phyloP scores from a whole-genome alignment of 2,888 invertebrate species.

The Drosophila bunnanda region DNA sequence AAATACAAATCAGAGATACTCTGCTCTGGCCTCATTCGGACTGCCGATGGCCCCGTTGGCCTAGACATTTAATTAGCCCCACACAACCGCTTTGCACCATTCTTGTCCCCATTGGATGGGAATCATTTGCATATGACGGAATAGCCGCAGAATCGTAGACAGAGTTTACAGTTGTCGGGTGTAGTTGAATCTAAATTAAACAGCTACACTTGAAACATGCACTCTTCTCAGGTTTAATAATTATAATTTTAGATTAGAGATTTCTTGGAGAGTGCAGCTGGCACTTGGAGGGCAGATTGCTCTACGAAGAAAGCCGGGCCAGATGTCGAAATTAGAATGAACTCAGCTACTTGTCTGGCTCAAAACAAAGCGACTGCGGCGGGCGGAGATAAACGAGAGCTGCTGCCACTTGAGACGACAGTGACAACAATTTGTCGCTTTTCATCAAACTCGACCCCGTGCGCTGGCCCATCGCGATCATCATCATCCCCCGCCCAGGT shows the following conservation, averaged over 20 bases:
- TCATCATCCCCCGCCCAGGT: not conserved
- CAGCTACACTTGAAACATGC: not conserved
- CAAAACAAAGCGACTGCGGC: constrained; percentile 7
- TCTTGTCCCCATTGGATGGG: constrained; percentile 38
- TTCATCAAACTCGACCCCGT: constrained; percentile 46
- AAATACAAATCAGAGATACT: constrained; percentile 32
- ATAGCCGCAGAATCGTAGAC: constrained; percentile 3
- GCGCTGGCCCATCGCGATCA: constrained; percentile 35
- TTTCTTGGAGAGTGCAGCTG: constrained; percentile 5
- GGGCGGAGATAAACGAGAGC: constrained; percentile 21
- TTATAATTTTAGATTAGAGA: not conserved
- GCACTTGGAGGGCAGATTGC: not conserved
- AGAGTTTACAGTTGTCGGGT: constrained; percentile 18
- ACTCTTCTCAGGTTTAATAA: not conserved
- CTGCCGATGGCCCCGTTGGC: constrained; percentile 54
- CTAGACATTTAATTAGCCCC: constrained; percentile 36
- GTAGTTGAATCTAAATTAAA: constrained; percentile 11
- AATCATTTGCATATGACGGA: constrained; percentile 34
- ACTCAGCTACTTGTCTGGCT: constrained; percentile 11
- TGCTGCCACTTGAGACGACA: constrained; percentile 65
- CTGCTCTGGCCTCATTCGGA: constrained; percentile 30
- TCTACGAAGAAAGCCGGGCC: not conserved
- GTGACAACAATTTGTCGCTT: constrained; percentile 66
- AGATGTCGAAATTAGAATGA: constrained; percentile 8
- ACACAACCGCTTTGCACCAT: constrained; percentile 14